Conservation (phyloP, 1,140 invertebrate genomes). For the Ceratosolen solmsi region DNA sequence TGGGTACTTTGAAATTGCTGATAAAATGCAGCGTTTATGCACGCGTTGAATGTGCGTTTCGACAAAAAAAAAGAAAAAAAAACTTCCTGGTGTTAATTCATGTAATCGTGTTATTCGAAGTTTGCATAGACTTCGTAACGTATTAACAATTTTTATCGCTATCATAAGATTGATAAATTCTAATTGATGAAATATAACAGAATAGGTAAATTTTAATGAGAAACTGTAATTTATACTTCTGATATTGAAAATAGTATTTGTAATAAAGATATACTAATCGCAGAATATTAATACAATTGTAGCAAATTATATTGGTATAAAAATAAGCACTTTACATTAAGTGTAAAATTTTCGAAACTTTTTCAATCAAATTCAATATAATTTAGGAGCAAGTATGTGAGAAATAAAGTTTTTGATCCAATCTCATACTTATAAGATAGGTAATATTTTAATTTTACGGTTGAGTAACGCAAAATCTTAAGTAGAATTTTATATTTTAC, state of each 20-base stretch:
- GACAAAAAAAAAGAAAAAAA: not conserved
- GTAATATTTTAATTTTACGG: not conserved
- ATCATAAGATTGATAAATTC: no score
- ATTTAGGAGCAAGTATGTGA: not conserved
- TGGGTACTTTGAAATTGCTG: not conserved
- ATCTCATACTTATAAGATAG: not conserved
- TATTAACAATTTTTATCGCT: not conserved
- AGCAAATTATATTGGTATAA: no score
- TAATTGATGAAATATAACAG: no score
- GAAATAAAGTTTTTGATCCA: not conserved
- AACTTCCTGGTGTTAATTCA: not conserved
- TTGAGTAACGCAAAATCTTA: not conserved
- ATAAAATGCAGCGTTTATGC: constrained; percentile 4
- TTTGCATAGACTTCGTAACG: not conserved
- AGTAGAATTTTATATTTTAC: not conserved
- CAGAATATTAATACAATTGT: no score
- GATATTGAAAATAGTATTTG: no score
- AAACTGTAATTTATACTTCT: no score
- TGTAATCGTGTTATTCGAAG: not conserved
- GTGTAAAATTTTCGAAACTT: no score
- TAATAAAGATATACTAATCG: no score
- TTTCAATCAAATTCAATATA: no score
- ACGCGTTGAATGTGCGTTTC: not conserved
- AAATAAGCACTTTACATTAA: no score
- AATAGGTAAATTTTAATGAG: no score